Evolutionary conservation across 2,888 invertebrate genomes (phyloP).

Genomic region (Bellardia bayeri): DNA sequence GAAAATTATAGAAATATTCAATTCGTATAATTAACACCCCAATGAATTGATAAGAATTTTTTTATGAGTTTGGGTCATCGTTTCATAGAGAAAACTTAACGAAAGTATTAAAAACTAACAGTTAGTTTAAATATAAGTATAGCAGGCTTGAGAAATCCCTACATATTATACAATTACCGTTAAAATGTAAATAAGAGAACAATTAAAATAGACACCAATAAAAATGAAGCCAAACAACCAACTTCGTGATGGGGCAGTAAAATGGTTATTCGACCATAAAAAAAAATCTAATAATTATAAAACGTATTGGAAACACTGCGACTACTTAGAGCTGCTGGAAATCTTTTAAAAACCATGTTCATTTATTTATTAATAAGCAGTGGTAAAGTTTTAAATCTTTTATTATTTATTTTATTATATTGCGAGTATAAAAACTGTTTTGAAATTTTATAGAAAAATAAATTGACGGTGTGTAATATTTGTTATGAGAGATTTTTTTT

Average conservation of each 20-base stretch:
- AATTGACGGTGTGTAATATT: conserved; percentile 9
- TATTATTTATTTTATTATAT: conserved; percentile 34
- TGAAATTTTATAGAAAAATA: conserved; percentile 12
- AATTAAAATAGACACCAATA: conserved; percentile 22
- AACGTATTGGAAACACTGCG: conserved; percentile 19
- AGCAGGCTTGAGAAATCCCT: background rate
- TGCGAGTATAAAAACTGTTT: background rate
- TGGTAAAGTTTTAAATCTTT: conserved; percentile 14
- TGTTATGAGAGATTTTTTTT: conserved; percentile 42
- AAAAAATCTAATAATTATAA: conserved; percentile 43
- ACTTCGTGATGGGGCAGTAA: conserved; percentile 21
- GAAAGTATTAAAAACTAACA: background rate
- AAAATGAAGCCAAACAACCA: conserved; percentile 39
- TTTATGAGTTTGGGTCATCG: background rate
- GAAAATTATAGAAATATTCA: conserved; percentile 35
- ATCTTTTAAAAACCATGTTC: background rate
- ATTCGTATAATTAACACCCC: conserved; percentile 35
- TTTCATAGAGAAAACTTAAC: background rate
- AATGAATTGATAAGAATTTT: conserved; percentile 29
- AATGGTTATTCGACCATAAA: conserved; percentile 13
- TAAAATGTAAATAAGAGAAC: background rate
- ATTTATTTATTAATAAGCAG: conserved; percentile 24
- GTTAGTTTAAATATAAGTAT: conserved; percentile 1
- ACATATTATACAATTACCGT: background rate
- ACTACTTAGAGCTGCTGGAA: conserved; percentile 38